Percentiles rank a stretch among this genome's conserved stretches.
These are phyloP conservation scores for Pseudochirops cupreus DNA, from an alignment of 2,797 vertebrate genomes.

Conservation along the genomic window DNA sequence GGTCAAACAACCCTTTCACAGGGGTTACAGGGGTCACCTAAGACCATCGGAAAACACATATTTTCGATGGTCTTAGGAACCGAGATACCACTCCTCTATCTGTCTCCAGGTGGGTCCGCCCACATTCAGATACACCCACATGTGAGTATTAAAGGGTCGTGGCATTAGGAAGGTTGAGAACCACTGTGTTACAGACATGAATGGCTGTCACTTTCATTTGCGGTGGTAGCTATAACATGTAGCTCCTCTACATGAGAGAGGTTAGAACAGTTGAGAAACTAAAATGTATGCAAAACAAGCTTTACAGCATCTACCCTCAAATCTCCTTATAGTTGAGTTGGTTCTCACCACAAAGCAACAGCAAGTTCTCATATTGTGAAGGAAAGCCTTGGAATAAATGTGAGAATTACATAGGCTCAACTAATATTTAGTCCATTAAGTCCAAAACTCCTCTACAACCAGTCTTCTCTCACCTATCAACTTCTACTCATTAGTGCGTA, in stretches of 20 bases:
- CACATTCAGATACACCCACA: too few relatives aligned
- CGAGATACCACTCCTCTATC: too few relatives aligned
- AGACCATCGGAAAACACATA: neutral
- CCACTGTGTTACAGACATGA: neutral
- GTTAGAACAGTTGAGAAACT: slow-evolving; percentile 21
- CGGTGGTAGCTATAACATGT: neutral
- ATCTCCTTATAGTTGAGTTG: slow-evolving; percentile 35
- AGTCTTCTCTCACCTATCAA: slow-evolving; percentile 20
- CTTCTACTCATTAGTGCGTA: slow-evolving; percentile 39
- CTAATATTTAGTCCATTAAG: slow-evolving; percentile 27
- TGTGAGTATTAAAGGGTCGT: too few relatives aligned
- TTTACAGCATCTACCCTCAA: slow-evolving; percentile 29
- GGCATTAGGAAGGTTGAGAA: too few relatives aligned
- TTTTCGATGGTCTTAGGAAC: too few relatives aligned
- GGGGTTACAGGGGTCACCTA: too few relatives aligned
- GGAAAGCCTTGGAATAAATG: slow-evolving; percentile 23
- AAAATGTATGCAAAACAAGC: slow-evolving; percentile 46
- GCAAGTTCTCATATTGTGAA: slow-evolving; percentile 34
- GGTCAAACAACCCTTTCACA: too few relatives aligned
- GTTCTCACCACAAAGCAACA: slow-evolving; percentile 17
- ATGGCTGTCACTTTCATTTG: slow-evolving; percentile 66
- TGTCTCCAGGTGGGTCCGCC: too few relatives aligned
- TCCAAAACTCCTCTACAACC: slow-evolving; percentile 30
- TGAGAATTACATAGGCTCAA: slow-evolving; percentile 38
- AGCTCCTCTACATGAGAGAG: slow-evolving; percentile 26